These are phyloP conservation scores for Dicrostonyx torquatus DNA, from an alignment of 2,797 vertebrate genomes.

Conservation along the genomic window DNA sequence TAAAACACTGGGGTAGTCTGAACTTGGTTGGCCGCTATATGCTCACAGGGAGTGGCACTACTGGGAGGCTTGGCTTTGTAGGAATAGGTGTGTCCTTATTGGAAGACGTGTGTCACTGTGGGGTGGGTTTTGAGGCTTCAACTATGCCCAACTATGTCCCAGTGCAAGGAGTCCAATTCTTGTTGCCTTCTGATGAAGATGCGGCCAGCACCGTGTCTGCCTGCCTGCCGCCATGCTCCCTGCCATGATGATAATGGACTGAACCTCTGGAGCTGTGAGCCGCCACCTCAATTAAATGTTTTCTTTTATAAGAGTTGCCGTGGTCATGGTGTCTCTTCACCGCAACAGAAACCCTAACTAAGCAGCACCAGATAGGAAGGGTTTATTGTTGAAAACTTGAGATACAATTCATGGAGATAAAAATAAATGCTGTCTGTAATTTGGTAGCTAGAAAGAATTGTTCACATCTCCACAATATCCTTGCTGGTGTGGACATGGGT, in stretches of 20 bases:
- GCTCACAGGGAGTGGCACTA: neutral
- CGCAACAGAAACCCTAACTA: neutral
- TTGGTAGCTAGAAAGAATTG: neutral
- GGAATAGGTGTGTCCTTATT: neutral
- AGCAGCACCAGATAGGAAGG: neutral
- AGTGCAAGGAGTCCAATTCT: neutral
- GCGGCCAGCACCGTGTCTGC: neutral
- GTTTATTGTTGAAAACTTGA: neutral
- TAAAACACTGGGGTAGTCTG: neutral
- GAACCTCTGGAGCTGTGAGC: neutral
- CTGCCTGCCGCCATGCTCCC: neutral
- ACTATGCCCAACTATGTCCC: neutral
- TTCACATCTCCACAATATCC: accelerated
- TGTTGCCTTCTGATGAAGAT: neutral
- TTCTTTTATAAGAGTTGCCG: neutral
- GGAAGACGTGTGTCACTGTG: neutral
- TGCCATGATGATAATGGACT: neutral
- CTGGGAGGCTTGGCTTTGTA: neutral
- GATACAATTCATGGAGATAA: neutral
- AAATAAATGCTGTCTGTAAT: neutral
- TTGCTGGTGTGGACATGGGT: neutral
- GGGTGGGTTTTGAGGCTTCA: neutral
- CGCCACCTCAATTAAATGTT: neutral
- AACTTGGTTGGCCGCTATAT: neutral
- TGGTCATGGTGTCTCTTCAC: neutral